Evolutionary conservation across 64 coral and sea anemone species (phyloP).

Genomic region (Montipora foliosa): DNA sequence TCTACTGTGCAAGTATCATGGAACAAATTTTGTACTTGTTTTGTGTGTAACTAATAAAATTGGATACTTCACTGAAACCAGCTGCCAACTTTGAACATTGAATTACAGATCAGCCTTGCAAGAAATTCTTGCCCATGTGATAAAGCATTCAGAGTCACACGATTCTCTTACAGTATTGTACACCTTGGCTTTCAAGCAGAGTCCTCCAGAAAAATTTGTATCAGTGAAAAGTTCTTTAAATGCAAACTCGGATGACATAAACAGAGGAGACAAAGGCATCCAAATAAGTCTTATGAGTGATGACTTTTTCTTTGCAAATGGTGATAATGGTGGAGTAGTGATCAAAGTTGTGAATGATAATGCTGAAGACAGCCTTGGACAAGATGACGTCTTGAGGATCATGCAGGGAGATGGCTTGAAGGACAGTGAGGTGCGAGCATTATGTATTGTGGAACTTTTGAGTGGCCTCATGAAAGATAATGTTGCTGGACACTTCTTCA

Average conservation of each 20-base stretch:
- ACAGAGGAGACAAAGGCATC: neutral
- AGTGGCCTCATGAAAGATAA: conserved; percentile 45
- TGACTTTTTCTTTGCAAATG: conserved; percentile 72
- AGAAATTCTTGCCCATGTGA: conserved; percentile 82
- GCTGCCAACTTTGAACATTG: neutral
- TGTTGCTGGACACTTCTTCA: conserved; percentile 86
- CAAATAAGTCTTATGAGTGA: conserved; percentile 31
- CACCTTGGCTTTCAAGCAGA: conserved; percentile 65
- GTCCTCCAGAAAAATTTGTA: conserved; percentile 20
- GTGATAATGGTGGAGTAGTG: conserved; percentile 77
- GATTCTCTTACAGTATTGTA: conserved; percentile 70
- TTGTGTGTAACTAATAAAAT: too few relatives aligned
- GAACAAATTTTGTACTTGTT: too few relatives aligned
- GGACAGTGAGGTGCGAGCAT: conserved; percentile 62
- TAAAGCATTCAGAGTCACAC: conserved; percentile 68
- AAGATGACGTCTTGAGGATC: conserved; percentile 31
- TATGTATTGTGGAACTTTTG: conserved; percentile 85
- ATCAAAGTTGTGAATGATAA: conserved; percentile 10
- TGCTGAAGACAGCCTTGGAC: neutral
- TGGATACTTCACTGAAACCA: too few relatives aligned
- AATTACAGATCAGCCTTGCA: conserved; percentile 71
- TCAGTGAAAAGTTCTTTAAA: neutral
- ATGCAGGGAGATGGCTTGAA: conserved; percentile 23
- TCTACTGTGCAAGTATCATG: too few relatives aligned
- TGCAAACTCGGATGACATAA: neutral